Conservation (phyloP, 2,113 vertebrate species). For the Eudyptes chrysolophus region DNA sequence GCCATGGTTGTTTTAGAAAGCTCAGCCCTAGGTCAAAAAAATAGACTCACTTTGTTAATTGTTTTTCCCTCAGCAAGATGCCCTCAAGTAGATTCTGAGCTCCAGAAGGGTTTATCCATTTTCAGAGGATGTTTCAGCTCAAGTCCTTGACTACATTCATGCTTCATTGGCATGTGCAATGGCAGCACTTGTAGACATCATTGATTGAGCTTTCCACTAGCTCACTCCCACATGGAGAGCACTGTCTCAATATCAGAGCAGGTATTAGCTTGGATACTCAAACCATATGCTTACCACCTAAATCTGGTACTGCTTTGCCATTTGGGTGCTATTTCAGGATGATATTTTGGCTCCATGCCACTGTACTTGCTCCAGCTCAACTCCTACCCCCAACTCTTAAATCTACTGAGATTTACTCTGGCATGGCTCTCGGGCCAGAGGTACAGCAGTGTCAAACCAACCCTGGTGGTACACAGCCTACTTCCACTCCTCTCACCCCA, state of each 20-base stretch:
- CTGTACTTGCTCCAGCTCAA: not conserved
- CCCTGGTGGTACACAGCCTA: not conserved
- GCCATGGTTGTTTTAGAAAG: not conserved
- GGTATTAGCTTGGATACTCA: not conserved
- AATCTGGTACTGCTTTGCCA: not conserved
- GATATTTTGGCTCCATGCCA: not conserved
- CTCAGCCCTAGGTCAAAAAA: not conserved
- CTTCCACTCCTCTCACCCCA: not conserved
- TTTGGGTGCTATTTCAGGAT: not conserved
- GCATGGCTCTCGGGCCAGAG: rapidly evolving
- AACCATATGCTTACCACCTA: not conserved
- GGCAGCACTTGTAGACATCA: not conserved
- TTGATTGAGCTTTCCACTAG: not conserved
- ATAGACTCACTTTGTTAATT: not conserved
- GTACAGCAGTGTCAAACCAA: not conserved
- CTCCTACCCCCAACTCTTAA: not conserved
- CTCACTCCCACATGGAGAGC: not conserved
- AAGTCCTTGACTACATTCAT: not conserved
- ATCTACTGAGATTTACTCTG: not conserved
- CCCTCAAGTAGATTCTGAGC: not conserved
- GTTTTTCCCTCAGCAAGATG: not conserved
- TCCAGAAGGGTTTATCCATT: not conserved
- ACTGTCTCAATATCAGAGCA: not conserved
- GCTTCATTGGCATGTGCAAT: not conserved
- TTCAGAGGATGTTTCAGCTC: not conserved